phyloP scores from a whole-genome alignment of 1,140 invertebrate genomes.

The Drosophila quadrilineata region DNA sequence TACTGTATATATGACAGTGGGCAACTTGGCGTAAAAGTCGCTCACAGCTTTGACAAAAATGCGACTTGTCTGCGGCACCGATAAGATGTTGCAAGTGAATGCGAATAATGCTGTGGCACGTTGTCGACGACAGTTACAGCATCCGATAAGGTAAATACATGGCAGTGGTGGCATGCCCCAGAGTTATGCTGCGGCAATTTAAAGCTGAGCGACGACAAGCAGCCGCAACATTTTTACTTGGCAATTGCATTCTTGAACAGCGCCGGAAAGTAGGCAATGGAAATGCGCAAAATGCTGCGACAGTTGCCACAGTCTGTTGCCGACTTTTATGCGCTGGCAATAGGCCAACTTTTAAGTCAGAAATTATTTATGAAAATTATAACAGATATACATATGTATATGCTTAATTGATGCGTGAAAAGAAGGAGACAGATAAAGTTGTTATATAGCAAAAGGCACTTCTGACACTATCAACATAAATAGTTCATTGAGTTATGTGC shows the following conservation, averaged over 20 bases:
- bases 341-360: slow-evolving; percentile 19
- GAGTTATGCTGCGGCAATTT: slow-evolving; percentile 36
- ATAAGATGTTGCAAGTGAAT: slow-evolving; percentile 57
- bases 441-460: too few species aligned
- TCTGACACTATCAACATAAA: too few species aligned
- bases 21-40: slow-evolving; percentile 49
- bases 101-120: slow-evolving; percentile 31
- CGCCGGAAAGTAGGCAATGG: slow-evolving; percentile 42
- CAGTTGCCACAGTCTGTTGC: slow-evolving; percentile 44
- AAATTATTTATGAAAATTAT: too few species aligned
- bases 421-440: too few species aligned
- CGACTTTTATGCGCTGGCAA: slow-evolving; percentile 32
- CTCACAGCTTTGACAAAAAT: slow-evolving; percentile 38
- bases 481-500: too few species aligned
- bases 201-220: slow-evolving; percentile 15
- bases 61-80: slow-evolving; percentile 38
- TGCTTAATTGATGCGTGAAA: too few species aligned
- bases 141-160: slow-evolving; percentile 19
- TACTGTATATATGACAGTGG: slow-evolving; percentile 50
- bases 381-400: too few species aligned
- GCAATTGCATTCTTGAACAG: slow-evolving; percentile 32
- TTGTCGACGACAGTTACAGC: slow-evolving; percentile 39
- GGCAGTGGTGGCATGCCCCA: background rate
- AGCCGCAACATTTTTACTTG: slow-evolving; percentile 26
- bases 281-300: slow-evolving; percentile 52